Percentiles rank a stretch among this genome's conserved stretches.
phyloP scores from a whole-genome alignment of 2,113 vertebrate species.

The Lepidothrix coronata region DNA sequence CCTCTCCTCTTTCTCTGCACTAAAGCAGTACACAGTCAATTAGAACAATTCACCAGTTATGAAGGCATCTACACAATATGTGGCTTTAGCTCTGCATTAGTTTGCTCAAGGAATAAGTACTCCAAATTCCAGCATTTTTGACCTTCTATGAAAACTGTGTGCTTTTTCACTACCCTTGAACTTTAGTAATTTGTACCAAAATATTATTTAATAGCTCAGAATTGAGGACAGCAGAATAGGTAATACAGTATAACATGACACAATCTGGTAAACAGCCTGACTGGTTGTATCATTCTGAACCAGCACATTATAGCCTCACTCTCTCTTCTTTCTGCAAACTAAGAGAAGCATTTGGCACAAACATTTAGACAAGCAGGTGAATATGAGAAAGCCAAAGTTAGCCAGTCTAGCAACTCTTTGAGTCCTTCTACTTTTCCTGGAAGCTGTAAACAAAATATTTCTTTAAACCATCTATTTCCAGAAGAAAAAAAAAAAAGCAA shows the following conservation, averaged over 20 bases:
- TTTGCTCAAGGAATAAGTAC: neutral
- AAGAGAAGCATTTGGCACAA: neutral
- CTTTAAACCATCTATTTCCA: neutral
- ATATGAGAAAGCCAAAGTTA: neutral
- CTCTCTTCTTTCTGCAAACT: neutral
- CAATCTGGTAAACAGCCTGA: neutral
- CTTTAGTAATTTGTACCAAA: neutral
- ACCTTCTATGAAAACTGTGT: neutral
- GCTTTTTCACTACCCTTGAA: neutral
- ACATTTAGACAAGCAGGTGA: neutral
- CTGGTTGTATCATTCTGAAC: neutral
- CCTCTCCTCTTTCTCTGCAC: neutral
- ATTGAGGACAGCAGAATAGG: neutral
- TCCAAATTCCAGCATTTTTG: neutral
- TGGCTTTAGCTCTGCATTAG: neutral
- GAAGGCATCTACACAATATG: neutral
- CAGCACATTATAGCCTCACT: neutral
- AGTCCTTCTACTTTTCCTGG: neutral
- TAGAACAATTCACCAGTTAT: neutral
- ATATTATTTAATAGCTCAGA: neutral
- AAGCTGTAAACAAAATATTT: neutral
- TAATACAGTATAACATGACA: neutral
- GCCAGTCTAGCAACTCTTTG: neutral
- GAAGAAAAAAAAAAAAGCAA: neutral
- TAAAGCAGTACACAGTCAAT: neutral